Evolutionary conservation across 1,140 invertebrate species (phyloP), one percentile per base, ranked within the genome.

Genomic region (Hylaeus volcanicus): DNA sequence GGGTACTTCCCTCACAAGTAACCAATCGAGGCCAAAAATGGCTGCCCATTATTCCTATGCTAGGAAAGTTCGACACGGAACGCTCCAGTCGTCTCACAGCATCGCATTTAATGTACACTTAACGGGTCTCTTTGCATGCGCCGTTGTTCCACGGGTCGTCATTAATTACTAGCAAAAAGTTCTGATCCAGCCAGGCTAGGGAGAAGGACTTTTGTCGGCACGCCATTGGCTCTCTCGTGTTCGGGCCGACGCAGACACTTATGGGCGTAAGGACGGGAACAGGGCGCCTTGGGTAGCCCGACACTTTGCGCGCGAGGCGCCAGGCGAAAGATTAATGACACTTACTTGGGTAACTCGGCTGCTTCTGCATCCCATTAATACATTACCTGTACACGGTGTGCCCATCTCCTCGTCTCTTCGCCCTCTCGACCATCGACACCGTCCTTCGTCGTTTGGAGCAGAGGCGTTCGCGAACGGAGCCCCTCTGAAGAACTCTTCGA

Each of bases 331-430:
- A 88, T 88, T 88, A 87, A 88, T 87, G 87, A 88, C 86, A 79
- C 87, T 87, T 71, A 61, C 85, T 70, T 48, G 83, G 83, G 64
- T 79, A 82, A 79, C 80, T 74, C 72, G 72, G 65, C 72, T 82
- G 80, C 75, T 83, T 58, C 79, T 81, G 86, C 86, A 88, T 88
- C 86, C 86, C 86, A 88, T 88, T 88, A 88, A 88, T 88, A 87
- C 74, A 87, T 88, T 88, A 88, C 74, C 74, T 64, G 78, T 83
- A 83, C 75, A 61, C 58, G 75, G 45, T 56, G 45, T 55, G 73
- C 14, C 65, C 69, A 55, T 68, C 78, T 58, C 45, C 58, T 63
- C 51, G 71, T 43, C 75, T 74, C 60, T 58, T 51, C 45, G 26
- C 60, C 68, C 41, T 41, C 55, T n/a, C 82, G 56, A 73, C 48